Evolutionary conservation across 2,888 invertebrate species (phyloP).

Genomic region (Harmothoe impar): DNA sequence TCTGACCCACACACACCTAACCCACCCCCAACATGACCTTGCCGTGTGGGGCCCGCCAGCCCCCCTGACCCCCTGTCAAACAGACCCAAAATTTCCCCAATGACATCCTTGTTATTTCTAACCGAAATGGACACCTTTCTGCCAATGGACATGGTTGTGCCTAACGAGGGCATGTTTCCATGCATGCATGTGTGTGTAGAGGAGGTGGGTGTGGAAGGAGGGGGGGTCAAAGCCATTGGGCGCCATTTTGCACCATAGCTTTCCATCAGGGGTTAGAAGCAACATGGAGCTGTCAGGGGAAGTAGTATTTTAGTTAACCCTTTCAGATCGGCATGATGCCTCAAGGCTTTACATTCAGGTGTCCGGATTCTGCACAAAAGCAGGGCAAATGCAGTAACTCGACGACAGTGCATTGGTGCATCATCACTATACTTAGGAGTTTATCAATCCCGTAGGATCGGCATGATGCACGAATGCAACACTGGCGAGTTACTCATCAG

Average conservation of each 20-base stretch:
- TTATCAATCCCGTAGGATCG: too few species aligned
- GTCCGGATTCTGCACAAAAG: too few species aligned
- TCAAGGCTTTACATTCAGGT: too few species aligned
- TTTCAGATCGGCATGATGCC: too few species aligned
- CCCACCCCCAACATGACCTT: background rate
- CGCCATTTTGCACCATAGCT: background rate
- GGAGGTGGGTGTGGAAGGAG: background rate
- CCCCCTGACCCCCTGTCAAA: constrained; percentile 1
- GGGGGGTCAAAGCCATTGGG: constrained; percentile 34
- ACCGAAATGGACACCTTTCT: constrained; percentile 41
- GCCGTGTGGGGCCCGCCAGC: background rate
- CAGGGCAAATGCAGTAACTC: too few species aligned
- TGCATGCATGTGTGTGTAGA: constrained; percentile 1
- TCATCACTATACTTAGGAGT: too few species aligned
- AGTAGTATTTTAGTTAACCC: too few species aligned
- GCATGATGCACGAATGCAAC: too few species aligned
- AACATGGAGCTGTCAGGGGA: background rate
- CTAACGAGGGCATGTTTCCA: constrained; percentile 5
- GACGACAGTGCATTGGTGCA: too few species aligned
- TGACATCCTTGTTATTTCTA: constrained; percentile 42
- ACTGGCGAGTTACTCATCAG: too few species aligned
- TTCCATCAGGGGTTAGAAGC: background rate
- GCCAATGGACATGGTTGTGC: background rate
- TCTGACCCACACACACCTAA: background rate
- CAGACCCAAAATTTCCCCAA: background rate